phyloP scores from a whole-genome alignment of 2,888 invertebrate species.

The Lithodes maja region DNA sequence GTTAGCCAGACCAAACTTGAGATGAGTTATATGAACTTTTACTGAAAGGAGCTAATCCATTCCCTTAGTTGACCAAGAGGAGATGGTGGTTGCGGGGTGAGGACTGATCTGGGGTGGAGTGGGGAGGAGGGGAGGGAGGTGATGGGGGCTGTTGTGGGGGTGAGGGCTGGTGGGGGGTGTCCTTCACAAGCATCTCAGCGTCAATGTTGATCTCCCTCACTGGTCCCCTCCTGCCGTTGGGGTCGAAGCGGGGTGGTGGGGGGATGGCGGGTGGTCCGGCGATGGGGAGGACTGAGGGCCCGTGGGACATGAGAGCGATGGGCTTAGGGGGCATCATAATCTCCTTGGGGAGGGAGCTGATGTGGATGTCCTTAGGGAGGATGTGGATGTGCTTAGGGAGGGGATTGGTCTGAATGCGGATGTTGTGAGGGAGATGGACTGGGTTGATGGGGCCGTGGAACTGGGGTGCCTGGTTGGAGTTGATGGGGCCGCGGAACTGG shows the following conservation, averaged over 20 bases:
- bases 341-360: conserved; percentile 31
- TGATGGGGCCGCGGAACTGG: background rate
- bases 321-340: conserved; percentile 47
- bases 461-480: background rate
- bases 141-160: background rate
- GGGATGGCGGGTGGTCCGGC: conserved; percentile 9
- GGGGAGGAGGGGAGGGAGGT: background rate
- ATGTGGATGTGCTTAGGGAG: conserved; percentile 17
- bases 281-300: conserved; percentile 8
- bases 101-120: background rate
- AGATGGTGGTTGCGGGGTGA: conserved; percentile 1
- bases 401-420: conserved; percentile 6
- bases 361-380: background rate
- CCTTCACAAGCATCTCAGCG: conserved; percentile 51
- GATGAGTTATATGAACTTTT: background rate
- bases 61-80: conserved; percentile 19
- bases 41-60: background rate
- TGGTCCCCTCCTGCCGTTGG: conserved; percentile 53
- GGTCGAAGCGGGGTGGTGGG: conserved; percentile 22
- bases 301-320: conserved; percentile 28
- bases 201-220: conserved; percentile 58
- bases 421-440: background rate
- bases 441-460: conserved; percentile 3
- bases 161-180: background rate
- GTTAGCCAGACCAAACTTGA: background rate